Base-by-base conservation (phyloP, 2,888 invertebrate species). In the Tholera decimalis region DNA sequence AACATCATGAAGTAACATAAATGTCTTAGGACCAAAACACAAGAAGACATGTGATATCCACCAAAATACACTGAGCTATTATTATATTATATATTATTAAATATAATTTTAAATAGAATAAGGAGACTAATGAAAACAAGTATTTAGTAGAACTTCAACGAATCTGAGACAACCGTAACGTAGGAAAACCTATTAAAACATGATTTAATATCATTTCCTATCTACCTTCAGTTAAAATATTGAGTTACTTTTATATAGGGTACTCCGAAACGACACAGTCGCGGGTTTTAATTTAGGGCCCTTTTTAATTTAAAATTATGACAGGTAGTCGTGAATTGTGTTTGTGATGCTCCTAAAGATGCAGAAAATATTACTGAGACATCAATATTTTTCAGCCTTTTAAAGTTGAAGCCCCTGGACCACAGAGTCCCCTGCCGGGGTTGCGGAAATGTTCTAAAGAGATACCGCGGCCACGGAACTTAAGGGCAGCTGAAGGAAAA, bases 141-240 rank as follows among this genome's bases (percentile, higher is more conserved):
- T 69, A 37, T 37, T 59, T 50, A 49, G 24, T 11, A 20, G 20
- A 51, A 68, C 54, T 50, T 41, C 15, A 15, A 15, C 1, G 51
- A 24, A 49, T 59, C 28, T 41, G 37, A 26, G 35, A 13, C 26
- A 20, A 64, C 22, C 9, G 46, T 53, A 63, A 43, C 35, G 30
- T 39, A 35, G 28, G n/a, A 46, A 46, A 53, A 53, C 35, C 30
- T 73, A 47, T 65, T 64, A 55, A 50, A 50, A 44, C 22, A 33
- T 22, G 50, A 63, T 73, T 39, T 73, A 50, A 69, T 46, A 39
- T 26, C 2, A 55, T 54, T 49, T 61, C 62, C 41, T 59, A 26
- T 13, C 18, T 26, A 39, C 2, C 7, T 37, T 20, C 62, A 41
- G 41, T 55, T 47, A 33, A 70, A 71, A 49, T 54, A 68, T 37